Conservation (phyloP, 2,113 vertebrate genomes). For the Takifugu flavidus region DNA sequence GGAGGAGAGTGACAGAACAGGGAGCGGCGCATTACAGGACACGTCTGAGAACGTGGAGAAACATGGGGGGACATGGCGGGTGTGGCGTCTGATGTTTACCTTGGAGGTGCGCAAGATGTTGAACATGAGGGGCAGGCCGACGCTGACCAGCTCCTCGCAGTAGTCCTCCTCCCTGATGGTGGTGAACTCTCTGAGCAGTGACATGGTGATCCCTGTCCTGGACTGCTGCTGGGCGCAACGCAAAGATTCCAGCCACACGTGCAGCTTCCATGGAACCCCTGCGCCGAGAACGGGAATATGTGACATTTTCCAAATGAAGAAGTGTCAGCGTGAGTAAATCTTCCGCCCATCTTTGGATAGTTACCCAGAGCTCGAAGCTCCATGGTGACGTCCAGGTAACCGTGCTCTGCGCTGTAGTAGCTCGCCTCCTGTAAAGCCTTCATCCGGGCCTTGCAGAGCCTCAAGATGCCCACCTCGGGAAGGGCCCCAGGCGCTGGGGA, state of each 20-base stretch:
- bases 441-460: constrained; percentile 85
- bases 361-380: constrained; percentile 89
- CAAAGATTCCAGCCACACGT: constrained; percentile 93
- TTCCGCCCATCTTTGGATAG: constrained; percentile 5
- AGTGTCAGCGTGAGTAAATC: neutral
- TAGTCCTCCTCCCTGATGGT: constrained; percentile 93
- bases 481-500: constrained; percentile 62
- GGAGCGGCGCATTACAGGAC: neutral
- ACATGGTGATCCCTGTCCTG: constrained; percentile 82
- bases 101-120: constrained; percentile 88
- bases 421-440: constrained; percentile 96
- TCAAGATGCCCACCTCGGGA: constrained; percentile 74
- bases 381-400: constrained; percentile 97
- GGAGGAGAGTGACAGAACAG: constrained; percentile 22
- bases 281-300: neutral
- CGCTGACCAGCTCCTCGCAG: constrained; percentile 83
- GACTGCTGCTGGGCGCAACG: constrained; percentile 88
- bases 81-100: constrained; percentile 57
- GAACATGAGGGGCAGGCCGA: constrained; percentile 91
- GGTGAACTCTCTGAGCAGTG: constrained; percentile 87
- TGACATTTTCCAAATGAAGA: neutral
- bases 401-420: constrained; percentile 95
- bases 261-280: constrained; percentile 97
- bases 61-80: neutral
- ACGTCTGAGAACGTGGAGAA: neutral